Evolutionary conservation across 2,888 invertebrate species (phyloP), one percentile per base, ranked within the genome.

Genomic region (Tetragonula carbonaria): DNA sequence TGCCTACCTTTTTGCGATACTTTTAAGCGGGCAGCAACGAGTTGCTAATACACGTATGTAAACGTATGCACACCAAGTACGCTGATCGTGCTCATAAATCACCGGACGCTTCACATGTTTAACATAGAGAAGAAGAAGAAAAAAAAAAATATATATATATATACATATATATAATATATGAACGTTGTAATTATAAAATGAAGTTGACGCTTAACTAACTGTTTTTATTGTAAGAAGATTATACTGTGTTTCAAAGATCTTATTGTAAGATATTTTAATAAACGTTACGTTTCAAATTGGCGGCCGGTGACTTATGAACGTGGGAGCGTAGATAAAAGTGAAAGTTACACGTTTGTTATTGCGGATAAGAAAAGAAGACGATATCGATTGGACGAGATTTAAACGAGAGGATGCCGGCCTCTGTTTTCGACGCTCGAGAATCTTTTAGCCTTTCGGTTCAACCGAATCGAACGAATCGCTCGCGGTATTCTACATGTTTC

Each of bases 351-450:
- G 45, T 45, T 71, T 78, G 66, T 11, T 59, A n/a, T 45, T 45
- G n/a, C 38, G 38, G 21, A 16, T 45, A 8, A 14, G 33, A 45
- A 53, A 62, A 51, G 73, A 28, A 62, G 18, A 75, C 72, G 23
- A 72, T 45, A 38, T 71, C 70, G 18, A 65, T 33, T 33, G 33
- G 3, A 33, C 33, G 65, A 59, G 70, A 59, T 45, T 71, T 53
- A 53, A 71, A 55, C 33, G 70, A 68, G 66, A 71, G 74, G 78
- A 84, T 84, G 74, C 82, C 78, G 78, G 82, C 84, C 82, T 78
- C 62, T 59, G 62, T 72, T 33, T 33, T 71, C 66, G 4, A 66
- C 38, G 51, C 55, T 55, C 57, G 59, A 53, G 57, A 59, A 23
- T 21, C 63, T 74, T 18, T 51, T 33, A 62, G n/a, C 50, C 51